Evolutionary conservation across 2,113 vertebrate species (phyloP), one percentile per base, ranked within the genome.

Genomic region (Xiphophorus couchianus): DNA sequence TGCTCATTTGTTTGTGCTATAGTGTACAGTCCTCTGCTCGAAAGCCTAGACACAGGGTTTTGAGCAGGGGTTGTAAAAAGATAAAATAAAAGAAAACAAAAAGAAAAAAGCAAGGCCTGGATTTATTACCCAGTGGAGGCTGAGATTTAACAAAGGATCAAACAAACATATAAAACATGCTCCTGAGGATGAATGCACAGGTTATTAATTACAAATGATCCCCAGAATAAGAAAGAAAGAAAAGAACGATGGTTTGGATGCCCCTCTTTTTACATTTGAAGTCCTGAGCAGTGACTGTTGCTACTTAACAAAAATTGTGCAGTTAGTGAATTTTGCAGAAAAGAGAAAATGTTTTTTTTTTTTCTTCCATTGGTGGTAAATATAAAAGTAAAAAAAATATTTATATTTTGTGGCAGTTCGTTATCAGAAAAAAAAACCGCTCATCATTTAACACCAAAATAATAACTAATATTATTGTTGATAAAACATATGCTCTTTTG

Each of bases 11-110:
- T 73, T 60, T 11, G 17, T 25, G 73, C 76, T 27, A 12, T n/a
- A 27, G 65, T 78, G 27, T 80, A 73, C 78, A 78, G 76, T 85
- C 82, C 78, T 66, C 62, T 3, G 42, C 81, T 71, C 70, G 76
- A 87, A 83, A 89, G 89, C 84, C 82, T 80, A 58, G 79, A 81
- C 60, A 60, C 68, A 70, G 35, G 84, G 79, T 88, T 92, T 84
- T 78, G 35, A 76, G 83, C 83, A 30, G 44, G 58, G 76, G 63
- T 65, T 67, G 70, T 86, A 54, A 82, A 82, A 35, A 35, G 8
- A 33, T 6, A 37, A 11, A 10, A 10, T 11, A 10, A 37, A 37
- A 37, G 2, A 37, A 37, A 9, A 35, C 10, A 30, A 37, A 37
- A 37, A 10, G 2, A 35, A 35, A 30, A 37, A 37, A 73, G 71